Percentiles rank a stretch among this genome's conserved stretches.
These are phyloP conservation scores for Aegotheles bennettii DNA, from an alignment of 2,113 vertebrate genomes.

Conservation along the genomic window DNA sequence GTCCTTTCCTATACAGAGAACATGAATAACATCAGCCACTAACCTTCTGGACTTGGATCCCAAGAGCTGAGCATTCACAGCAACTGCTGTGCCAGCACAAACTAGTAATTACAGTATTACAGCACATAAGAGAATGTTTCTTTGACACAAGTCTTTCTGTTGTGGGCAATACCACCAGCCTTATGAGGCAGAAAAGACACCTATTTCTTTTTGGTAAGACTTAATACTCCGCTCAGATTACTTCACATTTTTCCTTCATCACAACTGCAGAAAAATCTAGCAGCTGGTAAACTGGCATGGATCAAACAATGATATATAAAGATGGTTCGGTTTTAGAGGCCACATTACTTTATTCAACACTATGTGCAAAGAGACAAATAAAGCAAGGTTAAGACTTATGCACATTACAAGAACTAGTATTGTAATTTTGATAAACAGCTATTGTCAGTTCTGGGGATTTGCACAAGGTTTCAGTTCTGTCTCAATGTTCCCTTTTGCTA, in stretches of 20 bases:
- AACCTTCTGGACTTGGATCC: neutral
- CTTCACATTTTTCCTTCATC: neutral
- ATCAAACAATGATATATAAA: neutral
- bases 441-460: neutral
- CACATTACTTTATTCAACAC: neutral
- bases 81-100: neutral
- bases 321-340: neutral
- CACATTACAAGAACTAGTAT: neutral
- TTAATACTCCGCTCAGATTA: neutral
- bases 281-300: neutral
- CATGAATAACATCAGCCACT: neutral
- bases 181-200: neutral
- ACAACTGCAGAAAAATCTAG: neutral
- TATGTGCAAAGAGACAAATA: neutral
- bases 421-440: neutral
- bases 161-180: neutral
- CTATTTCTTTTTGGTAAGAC: neutral
- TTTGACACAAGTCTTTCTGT: neutral
- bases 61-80: neutral
- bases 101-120: neutral
- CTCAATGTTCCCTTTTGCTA: neutral
- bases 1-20: neutral
- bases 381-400: neutral
- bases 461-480: neutral
- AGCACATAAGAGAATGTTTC: neutral